Conservation (phyloP, 1,140 invertebrate genomes). For the Aphelenchoides avenae region DNA sequence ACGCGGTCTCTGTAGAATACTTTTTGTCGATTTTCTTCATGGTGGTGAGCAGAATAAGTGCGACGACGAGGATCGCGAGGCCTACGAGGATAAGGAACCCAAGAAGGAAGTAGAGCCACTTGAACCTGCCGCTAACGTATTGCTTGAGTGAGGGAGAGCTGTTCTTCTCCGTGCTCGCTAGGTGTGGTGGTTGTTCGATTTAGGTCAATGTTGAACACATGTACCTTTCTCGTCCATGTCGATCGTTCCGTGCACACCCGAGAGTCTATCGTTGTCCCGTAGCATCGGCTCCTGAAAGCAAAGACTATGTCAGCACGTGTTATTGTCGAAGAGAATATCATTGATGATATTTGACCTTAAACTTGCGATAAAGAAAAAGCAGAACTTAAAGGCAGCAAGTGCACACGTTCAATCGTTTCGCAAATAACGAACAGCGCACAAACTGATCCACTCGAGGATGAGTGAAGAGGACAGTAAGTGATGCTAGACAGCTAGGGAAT, state of each 20-base stretch:
- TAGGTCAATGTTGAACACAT: not conserved
- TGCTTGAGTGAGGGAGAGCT: constrained; percentile 1
- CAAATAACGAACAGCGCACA: no score
- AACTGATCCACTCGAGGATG: no score
- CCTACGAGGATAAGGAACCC: constrained; percentile 20
- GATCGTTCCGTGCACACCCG: constrained; percentile 15
- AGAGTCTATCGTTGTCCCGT: constrained; percentile 6
- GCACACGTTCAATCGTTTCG: no score
- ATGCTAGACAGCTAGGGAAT: no score
- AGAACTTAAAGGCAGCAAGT: no score
- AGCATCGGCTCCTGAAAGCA: constrained; percentile 23
- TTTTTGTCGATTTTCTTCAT: constrained; percentile 35
- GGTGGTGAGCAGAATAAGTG: constrained; percentile 14
- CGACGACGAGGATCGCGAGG: constrained; percentile 24
- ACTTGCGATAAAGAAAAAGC: no score
- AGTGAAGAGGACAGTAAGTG: no score
- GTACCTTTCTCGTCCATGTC: constrained; percentile 13
- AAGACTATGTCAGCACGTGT: no score
- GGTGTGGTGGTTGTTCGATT: not conserved
- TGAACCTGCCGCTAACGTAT: constrained; percentile 12
- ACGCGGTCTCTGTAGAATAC: constrained; percentile 11
- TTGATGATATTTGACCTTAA: no score
- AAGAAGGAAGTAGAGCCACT: constrained; percentile 13
- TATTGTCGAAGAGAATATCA: no score
- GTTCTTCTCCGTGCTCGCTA: constrained; percentile 2